Percentiles rank a stretch among this genome's conserved stretches.
These are phyloP conservation scores for Harpalus rubripes DNA, from an alignment of 2,888 invertebrate species.

Conservation along the genomic window DNA sequence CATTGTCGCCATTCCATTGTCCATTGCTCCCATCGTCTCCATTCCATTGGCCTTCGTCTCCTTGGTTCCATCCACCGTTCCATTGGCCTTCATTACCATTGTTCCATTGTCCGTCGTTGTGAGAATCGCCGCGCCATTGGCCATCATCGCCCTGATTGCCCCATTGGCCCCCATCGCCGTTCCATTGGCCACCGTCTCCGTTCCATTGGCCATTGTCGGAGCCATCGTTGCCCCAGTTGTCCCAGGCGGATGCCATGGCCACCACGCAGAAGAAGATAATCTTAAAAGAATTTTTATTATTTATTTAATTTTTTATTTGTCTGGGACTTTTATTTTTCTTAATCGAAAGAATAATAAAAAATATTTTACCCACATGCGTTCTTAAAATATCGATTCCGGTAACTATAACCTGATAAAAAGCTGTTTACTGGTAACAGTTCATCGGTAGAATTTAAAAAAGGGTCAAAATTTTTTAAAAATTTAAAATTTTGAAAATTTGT, in stretches of 20 bases:
- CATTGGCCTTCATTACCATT: background rate
- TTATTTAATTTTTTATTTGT: too few species aligned
- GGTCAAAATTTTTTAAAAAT: too few species aligned
- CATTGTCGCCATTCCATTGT: conserved; percentile 13
- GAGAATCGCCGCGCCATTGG: background rate
- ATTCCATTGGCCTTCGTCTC: conserved; percentile 29
- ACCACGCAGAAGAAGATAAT: background rate
- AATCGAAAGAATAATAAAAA: too few species aligned
- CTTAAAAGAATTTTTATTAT: background rate
- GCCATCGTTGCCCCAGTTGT: background rate
- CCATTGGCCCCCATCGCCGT: background rate
- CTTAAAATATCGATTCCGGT: too few species aligned
- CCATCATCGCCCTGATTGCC: background rate
- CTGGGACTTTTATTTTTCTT: too few species aligned
- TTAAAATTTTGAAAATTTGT: too few species aligned
- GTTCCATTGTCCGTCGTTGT: background rate
- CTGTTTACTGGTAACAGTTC: too few species aligned
- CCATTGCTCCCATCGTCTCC: conserved; percentile 20
- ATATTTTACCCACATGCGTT: too few species aligned
- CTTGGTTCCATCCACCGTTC: background rate
- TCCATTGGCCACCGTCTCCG: background rate
- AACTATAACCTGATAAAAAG: too few species aligned
- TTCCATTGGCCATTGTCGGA: conserved; percentile 21
- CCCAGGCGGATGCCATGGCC: conserved; percentile 19
- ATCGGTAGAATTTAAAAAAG: too few species aligned